Percentiles rank a stretch among this genome's conserved stretches.
These are phyloP conservation scores for Phyllotreta cruciferae DNA, from an alignment of 2,888 invertebrate species.

Conservation along the genomic window DNA sequence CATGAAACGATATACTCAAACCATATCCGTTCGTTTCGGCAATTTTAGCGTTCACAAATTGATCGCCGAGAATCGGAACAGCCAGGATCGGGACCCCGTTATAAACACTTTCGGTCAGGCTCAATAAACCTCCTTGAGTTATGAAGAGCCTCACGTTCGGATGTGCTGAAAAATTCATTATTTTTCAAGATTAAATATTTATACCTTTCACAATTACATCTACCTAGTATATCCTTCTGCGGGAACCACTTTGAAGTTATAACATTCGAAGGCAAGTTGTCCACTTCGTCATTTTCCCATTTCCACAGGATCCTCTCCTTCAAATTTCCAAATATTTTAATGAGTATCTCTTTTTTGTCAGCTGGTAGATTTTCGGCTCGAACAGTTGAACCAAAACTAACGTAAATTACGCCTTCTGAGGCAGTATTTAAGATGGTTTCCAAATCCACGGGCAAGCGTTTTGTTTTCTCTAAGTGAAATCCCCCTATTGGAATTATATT, in stretches of 20 bases:
- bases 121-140: constrained; percentile 43
- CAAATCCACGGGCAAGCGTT: constrained; percentile 45
- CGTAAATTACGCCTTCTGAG: constrained; percentile 60
- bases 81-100: constrained; percentile 42
- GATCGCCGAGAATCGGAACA: constrained; percentile 43
- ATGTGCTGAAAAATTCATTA: constrained; percentile 37
- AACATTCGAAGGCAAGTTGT: constrained; percentile 66
- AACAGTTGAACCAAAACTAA: constrained; percentile 69
- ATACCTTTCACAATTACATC: not conserved
- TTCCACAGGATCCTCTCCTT: constrained; percentile 75
- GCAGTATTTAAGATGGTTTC: constrained; percentile 44
- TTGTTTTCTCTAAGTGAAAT: constrained; percentile 56
- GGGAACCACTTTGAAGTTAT: constrained; percentile 71
- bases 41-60: constrained; percentile 36
- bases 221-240: constrained; percentile 60
- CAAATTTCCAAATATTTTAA: constrained; percentile 65
- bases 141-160: constrained; percentile 42
- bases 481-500: constrained; percentile 67
- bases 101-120: constrained; percentile 42
- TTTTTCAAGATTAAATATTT: too few species aligned
- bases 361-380: constrained; percentile 63
- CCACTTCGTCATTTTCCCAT: constrained; percentile 67
- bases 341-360: constrained; percentile 62
- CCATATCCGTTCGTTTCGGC: constrained; percentile 1
- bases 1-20: not conserved